phyloP scores from a whole-genome alignment of 2,797 vertebrate species.

The Morus bassanus region DNA sequence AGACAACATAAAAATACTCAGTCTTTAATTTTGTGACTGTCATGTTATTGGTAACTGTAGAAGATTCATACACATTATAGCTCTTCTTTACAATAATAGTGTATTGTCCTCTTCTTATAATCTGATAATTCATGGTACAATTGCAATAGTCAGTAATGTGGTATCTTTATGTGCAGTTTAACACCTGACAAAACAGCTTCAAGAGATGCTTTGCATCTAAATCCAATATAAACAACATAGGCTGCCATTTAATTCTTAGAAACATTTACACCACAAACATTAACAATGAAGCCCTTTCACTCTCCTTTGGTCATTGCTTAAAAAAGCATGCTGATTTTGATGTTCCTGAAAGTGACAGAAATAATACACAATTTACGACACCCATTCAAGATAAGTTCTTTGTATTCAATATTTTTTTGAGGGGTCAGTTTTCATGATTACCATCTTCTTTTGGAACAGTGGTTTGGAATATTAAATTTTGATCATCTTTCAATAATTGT shows the following conservation, averaged over 20 bases:
- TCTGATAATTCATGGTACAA: background rate
- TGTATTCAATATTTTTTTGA: background rate
- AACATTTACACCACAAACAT: conserved; percentile 30
- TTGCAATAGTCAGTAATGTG: background rate
- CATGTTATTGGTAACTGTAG: background rate
- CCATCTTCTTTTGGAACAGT: background rate
- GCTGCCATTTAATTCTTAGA: conserved; percentile 37
- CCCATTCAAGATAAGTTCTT: background rate
- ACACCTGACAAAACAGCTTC: conserved; percentile 63
- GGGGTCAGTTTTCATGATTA: background rate
- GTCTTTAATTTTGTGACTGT: background rate
- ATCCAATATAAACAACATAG: conserved; percentile 42
- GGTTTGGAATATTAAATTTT: background rate
- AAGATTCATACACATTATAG: background rate
- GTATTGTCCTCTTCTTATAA: conserved; percentile 3
- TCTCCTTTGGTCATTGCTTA: background rate
- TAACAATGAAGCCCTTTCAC: conserved; percentile 51
- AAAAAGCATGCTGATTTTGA: background rate
- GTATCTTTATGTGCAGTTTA: background rate
- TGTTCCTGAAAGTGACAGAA: background rate
- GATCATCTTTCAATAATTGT: background rate
- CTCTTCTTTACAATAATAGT: background rate
- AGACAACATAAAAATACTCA: background rate
- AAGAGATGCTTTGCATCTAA: conserved; percentile 41
- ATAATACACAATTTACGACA: background rate